Percentiles rank a stretch among this genome's conserved stretches.
Evolutionary conservation across 2,797 vertebrate species (phyloP).

Genomic region (Ataeniobius toweri): DNA sequence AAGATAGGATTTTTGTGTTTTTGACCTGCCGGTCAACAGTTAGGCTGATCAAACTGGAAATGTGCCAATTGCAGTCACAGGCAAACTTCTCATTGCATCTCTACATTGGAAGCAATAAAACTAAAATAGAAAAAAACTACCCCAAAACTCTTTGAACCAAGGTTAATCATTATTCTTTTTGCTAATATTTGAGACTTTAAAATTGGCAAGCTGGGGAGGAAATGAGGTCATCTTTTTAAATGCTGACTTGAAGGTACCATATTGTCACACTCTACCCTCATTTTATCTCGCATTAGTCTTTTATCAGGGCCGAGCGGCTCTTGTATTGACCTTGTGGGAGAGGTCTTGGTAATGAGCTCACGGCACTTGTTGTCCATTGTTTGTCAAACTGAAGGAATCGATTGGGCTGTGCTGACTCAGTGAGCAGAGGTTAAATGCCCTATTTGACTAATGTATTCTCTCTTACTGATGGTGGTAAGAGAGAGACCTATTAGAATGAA

Average conservation of each 20-base stretch:
- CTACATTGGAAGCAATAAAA: conserved; percentile 14
- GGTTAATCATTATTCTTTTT: not conserved
- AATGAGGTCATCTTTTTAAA: conserved; percentile 51
- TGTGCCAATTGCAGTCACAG: too few species aligned
- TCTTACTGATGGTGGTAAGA: conserved; percentile 49
- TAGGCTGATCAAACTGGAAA: too few species aligned
- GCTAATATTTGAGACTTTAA: conserved; percentile 8
- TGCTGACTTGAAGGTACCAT: conserved; percentile 38
- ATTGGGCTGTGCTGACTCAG: conserved; percentile 60
- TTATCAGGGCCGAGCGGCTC: conserved; percentile 67
- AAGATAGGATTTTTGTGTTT: not conserved
- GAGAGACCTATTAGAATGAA: conserved; percentile 68
- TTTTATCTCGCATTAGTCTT: conserved; percentile 55
- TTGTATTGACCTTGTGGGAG: conserved; percentile 76
- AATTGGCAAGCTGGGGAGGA: conserved; percentile 15
- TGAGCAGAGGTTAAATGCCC: conserved; percentile 74
- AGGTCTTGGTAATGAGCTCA: conserved; percentile 43
- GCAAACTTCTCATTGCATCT: too few species aligned
- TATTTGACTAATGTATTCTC: conserved; percentile 67
- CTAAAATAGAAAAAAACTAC: not conserved
- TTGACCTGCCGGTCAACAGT: not conserved
- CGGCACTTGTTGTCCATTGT: conserved; percentile 62
- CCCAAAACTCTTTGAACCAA: not conserved
- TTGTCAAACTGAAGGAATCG: conserved; percentile 63
- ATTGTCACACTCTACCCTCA: conserved; percentile 37